Evolutionary conservation across 1,140 invertebrate species (phyloP).

Genomic region (Dreissena polymorpha): DNA sequence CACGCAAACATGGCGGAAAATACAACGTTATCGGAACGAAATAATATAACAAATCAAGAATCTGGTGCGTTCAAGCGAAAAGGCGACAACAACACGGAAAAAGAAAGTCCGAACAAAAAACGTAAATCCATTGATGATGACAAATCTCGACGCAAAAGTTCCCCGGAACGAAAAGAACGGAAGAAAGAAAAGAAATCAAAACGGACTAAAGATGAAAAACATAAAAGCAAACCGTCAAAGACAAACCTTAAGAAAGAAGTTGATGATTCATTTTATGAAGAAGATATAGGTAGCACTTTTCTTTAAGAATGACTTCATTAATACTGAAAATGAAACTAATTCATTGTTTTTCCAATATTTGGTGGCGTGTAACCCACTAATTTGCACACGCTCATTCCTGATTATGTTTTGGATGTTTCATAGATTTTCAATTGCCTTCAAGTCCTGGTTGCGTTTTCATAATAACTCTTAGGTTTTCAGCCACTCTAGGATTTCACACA

Average conservation of each 20-base stretch:
- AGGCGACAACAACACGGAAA: constrained; percentile 22
- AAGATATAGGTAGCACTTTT: constrained; percentile 56
- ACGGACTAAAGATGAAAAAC: constrained; percentile 38
- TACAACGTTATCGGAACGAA: constrained; percentile 17
- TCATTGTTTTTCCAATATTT: background rate
- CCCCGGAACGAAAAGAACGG: constrained; percentile 30
- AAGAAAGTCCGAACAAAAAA: constrained; percentile 43
- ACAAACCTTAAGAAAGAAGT: constrained; percentile 48
- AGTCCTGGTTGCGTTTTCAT: background rate
- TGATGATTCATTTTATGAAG: constrained; percentile 54
- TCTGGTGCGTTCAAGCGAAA: constrained; percentile 45
- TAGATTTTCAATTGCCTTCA: background rate
- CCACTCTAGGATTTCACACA: no score
- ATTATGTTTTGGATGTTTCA: background rate
- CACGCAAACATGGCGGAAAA: constrained; percentile 58
- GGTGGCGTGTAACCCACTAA: background rate
- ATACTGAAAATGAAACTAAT: background rate
- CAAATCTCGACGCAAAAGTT: constrained; percentile 28
- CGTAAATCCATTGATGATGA: constrained; percentile 55
- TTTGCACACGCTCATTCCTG: background rate
- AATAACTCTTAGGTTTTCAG: no score
- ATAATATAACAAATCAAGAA: constrained; percentile 20
- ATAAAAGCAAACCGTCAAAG: constrained; percentile 38
- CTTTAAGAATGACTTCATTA: background rate
- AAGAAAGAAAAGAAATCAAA: constrained; percentile 46